phyloP scores from a whole-genome alignment of 2,797 vertebrate species.

The Cephalopachus bancanus region DNA sequence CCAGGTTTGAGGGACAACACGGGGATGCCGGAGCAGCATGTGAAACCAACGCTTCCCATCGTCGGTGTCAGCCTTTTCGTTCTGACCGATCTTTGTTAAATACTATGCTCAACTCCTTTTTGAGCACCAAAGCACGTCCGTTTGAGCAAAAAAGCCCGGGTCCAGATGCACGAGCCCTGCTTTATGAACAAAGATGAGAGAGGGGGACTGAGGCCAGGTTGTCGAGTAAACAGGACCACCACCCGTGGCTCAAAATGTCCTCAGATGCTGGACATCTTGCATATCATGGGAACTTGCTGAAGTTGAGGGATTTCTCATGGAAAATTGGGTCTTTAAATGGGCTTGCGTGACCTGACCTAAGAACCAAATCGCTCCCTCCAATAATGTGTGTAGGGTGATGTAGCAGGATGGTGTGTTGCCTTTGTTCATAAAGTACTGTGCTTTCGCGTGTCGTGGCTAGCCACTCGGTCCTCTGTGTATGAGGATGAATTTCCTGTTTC shows the following conservation, averaged over 20 bases:
- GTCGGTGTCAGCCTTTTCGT: not conserved
- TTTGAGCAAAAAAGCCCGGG: not conserved
- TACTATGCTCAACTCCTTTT: not conserved
- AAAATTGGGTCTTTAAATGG: not conserved
- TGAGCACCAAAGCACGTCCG: not conserved
- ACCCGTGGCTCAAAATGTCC: not conserved
- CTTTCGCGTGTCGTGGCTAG: not conserved
- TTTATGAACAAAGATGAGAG: not conserved
- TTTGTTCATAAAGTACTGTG: not conserved
- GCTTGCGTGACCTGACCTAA: not conserved
- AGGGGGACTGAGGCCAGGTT: fast-evolving
- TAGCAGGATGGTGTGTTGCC: not conserved
- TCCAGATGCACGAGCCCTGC: not conserved
- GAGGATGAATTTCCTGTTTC: not conserved
- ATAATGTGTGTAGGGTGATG: not conserved
- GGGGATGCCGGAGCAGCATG: not conserved
- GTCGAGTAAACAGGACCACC: not conserved
- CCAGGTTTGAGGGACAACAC: not conserved
- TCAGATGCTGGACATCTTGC: not conserved
- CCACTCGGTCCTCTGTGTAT: no score
- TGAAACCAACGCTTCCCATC: not conserved
- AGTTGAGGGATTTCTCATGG: not conserved
- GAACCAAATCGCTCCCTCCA: not conserved
- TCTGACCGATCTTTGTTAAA: not conserved
- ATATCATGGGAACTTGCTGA: not conserved